Evolutionary conservation across 2,888 invertebrate genomes (phyloP), one percentile per base, ranked within the genome.

Genomic region (Agrotis puta): DNA sequence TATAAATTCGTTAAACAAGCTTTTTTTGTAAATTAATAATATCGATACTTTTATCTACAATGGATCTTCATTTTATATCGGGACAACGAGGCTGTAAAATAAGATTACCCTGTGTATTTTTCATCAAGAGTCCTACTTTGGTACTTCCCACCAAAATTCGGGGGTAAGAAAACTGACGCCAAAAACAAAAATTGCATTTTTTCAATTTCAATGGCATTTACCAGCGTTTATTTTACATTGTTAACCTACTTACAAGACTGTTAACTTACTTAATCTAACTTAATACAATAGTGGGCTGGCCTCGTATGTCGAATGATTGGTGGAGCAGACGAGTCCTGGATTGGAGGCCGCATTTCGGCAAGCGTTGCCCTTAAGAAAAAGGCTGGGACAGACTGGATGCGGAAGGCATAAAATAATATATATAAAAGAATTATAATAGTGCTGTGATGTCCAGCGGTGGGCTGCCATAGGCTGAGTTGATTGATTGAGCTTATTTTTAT

Each of bases 41-140:
- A 20, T 47, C 61, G 74, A 47, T 61, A 77, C 53, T 77, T 73
- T 74, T 74, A 74, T 74, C 74, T 70, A 45, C 78, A 77, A 48
- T 68, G 54, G 71, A 61, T 74, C 71, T 62, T 47, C 39, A 39
- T 71, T 71, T 71, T 16, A 56, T 61, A 61, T 13, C 54, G 33
- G 47, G 22, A 50, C 50, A 78, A 56, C 16, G 61, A 50, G 72
- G 13, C 22, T 61, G 56, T 74, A 78, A 74, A 74, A 71, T 39
- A n/a, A 20, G 61, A 74, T 54, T 48, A n/a, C 14, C 6, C 9
- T 11, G 24, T 56, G 22, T 57, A 48, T 70, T 73, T 77, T 78
- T 70, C 11, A 45, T 70, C 33, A 24, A 66, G 14, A 27, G 20
- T 24, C 63, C 2, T 18, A 14, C 16, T 47, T 24, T 33, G 4